Evolutionary conservation across 2,888 invertebrate species (phyloP), one percentile per base, ranked within the genome.

Genomic region (Cyrtodaria siliqua): DNA sequence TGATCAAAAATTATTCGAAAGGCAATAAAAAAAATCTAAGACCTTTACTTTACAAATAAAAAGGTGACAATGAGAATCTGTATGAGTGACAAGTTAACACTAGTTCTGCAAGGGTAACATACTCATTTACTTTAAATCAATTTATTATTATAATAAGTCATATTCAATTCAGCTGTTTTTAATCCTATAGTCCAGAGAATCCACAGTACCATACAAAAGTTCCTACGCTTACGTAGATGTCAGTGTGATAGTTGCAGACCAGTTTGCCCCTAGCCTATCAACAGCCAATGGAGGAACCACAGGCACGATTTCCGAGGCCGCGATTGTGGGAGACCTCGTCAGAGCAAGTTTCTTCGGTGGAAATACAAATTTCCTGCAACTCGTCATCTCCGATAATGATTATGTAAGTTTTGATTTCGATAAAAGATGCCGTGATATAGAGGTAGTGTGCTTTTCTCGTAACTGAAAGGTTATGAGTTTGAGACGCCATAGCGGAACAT

Each of bases 221-320:
- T 76, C 83, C 33, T 83, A 84, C 42, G 90, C 90, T 8, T 71
- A 59, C 12, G 59, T 91, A 20, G 74, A 69, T 8, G 63, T 89
- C 6, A 69, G 61, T n/a, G 86, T 91, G 1, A 53, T 29, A 8
- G 74, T 84, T 2, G 82, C 75, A n/a, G 86, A 90, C 69, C 64
- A 85, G 24, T 83, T 79, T 70, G 64, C 82, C 16, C 90, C 90
- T 2, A 60, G 61, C 1, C 75, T 91, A 12, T 67, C 66, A 8
- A 82, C 84, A 23, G 47, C 24, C 2, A 56, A 44, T 49, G 84
- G 83, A 18, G 50, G n/a, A 4, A 82, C 80, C 27, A 71, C 47
- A 9, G 90, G 89, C 12, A 84, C 79, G 59, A 86, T 91, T 26
- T 70, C 78, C 6, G 91, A 91, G 64, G 85, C 83, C 64, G 85